phyloP scores from a whole-genome alignment of 1,140 invertebrate genomes.

The Drosophila tani region DNA sequence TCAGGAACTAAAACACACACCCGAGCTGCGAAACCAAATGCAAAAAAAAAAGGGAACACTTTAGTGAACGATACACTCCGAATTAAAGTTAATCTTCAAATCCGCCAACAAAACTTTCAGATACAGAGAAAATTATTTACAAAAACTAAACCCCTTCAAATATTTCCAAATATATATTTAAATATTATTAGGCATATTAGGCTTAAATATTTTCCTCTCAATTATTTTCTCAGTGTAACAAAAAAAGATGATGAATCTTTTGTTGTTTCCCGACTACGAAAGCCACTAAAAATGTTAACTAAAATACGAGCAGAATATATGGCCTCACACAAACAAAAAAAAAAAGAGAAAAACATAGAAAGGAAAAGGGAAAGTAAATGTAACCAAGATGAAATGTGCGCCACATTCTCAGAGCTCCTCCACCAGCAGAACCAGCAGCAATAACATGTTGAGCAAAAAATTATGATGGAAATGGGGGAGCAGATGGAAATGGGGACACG shows the following conservation, averaged over 20 bases:
- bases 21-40: neutral
- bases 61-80: constrained; percentile 10
- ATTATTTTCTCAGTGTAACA: neutral
- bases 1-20: constrained; percentile 49
- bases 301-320: constrained; percentile 50
- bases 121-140: neutral
- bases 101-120: constrained; percentile 6
- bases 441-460: constrained; percentile 60
- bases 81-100: constrained; percentile 46
- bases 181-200: neutral
- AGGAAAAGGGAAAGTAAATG: constrained; percentile 65
- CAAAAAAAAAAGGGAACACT: constrained; percentile 20
- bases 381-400: constrained; percentile 68
- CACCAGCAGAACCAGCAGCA: constrained; percentile 25
- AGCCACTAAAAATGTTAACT: constrained; percentile 71
- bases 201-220: neutral
- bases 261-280: constrained; percentile 48
- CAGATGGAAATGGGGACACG: constrained; percentile 45
- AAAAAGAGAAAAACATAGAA: neutral
- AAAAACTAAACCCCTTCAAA: neutral
- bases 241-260: constrained; percentile 74
- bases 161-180: too few species aligned
- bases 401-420: constrained; percentile 16
- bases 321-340: constrained; percentile 33
- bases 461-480: constrained; percentile 55